phyloP scores from a whole-genome alignment of 1,140 invertebrate genomes.

The Procambarus clarkii region DNA sequence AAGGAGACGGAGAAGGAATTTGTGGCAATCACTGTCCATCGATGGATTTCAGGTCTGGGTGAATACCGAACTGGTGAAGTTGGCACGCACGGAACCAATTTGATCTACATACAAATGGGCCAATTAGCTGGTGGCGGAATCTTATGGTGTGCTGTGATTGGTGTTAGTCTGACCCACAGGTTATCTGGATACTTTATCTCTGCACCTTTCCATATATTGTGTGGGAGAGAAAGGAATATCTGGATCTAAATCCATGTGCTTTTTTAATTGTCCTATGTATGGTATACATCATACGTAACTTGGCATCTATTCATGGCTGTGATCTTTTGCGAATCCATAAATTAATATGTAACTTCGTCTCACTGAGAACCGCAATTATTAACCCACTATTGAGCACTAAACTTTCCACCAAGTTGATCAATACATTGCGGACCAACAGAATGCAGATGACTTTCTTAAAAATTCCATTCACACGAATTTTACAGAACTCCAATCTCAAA shows the following conservation, averaged over 20 bases:
- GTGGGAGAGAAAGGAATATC: background rate
- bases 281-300: too few species aligned
- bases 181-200: background rate
- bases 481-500: background rate
- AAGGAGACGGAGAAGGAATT: background rate
- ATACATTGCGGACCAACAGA: background rate
- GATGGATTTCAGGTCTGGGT: background rate
- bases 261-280: too few species aligned
- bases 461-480: background rate
- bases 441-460: background rate
- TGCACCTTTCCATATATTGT: background rate
- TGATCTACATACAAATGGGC: conserved; percentile 6
- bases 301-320: too few species aligned
- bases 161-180: background rate
- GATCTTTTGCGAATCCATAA: too few species aligned
- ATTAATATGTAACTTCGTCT: too few species aligned
- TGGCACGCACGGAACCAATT: background rate
- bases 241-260: too few species aligned
- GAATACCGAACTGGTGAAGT: background rate
- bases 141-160: background rate
- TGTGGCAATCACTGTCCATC: background rate
- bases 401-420: too few species aligned
- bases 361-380: too few species aligned
- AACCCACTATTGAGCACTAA: too few species aligned
- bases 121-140: background rate